Conservation (phyloP, 2,797 vertebrate species). For the Fistularia tabacaria region DNA sequence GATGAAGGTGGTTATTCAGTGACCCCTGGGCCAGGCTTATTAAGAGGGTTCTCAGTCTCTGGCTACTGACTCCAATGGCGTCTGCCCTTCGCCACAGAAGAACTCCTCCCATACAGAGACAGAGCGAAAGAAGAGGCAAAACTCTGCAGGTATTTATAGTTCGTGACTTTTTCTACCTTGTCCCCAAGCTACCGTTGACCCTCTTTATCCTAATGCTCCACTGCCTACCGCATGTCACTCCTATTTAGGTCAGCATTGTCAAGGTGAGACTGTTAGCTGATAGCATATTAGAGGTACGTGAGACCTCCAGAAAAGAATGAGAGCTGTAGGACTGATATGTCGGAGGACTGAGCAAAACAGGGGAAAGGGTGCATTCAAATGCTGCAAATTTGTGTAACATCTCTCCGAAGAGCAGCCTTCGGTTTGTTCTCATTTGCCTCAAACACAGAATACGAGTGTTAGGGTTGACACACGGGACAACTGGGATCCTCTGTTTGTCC, state of each 20-base stretch:
- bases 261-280: constrained; percentile 29
- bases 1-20: constrained; percentile 49
- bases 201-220: constrained; percentile 36
- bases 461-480: constrained; percentile 1
- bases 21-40: constrained; percentile 60
- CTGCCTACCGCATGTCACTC: constrained; percentile 56
- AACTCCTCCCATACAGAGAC: constrained; percentile 31
- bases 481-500: constrained; percentile 36
- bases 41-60: constrained; percentile 45
- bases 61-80: constrained; percentile 33
- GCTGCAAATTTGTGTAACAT: too few relatives aligned
- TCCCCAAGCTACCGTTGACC: constrained; percentile 58
- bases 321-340: background rate
- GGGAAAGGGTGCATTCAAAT: too few relatives aligned
- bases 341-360: background rate
- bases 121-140: constrained; percentile 10
- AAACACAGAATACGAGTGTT: background rate
- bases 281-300: constrained; percentile 33
- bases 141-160: constrained; percentile 54
- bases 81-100: constrained; percentile 53
- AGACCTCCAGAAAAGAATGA: background rate
- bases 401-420: constrained; percentile 1
- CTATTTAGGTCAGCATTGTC: constrained; percentile 70
- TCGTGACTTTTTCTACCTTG: constrained; percentile 41
- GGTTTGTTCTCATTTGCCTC: constrained; percentile 16